phyloP scores from a whole-genome alignment of 2,797 vertebrate genomes.

The Leptodactylus fallax region DNA sequence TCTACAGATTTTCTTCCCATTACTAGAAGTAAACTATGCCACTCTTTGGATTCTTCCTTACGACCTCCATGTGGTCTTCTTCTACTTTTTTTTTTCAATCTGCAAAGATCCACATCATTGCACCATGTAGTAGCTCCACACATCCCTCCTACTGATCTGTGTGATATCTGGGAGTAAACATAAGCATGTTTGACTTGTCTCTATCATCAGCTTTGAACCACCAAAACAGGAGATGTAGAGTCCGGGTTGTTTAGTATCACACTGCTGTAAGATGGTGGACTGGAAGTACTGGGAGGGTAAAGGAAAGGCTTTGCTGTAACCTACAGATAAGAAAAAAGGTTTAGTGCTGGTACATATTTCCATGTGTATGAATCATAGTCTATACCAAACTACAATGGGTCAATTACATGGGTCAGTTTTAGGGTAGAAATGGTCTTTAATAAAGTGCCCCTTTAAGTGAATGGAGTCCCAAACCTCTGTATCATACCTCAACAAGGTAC shows the following conservation, averaged over 20 bases:
- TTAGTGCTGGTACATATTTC: no score
- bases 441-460: no score
- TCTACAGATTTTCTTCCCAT: background rate
- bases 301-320: constrained; percentile 58
- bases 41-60: background rate
- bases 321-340: constrained; percentile 32
- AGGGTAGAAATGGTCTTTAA: background rate
- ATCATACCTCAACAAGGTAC: no score
- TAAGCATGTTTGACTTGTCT: background rate
- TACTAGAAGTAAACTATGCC: background rate
- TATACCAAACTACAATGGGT: background rate
- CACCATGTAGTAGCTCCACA: background rate
- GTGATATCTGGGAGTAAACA: background rate
- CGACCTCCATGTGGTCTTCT: background rate
- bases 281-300: constrained; percentile 54
- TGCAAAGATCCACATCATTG: background rate
- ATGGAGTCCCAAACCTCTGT: no score
- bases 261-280: constrained; percentile 57
- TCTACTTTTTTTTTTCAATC: background rate
- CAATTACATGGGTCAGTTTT: background rate
- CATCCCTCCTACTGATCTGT: background rate
- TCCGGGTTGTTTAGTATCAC: background rate
- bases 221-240: background rate
- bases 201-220: background rate
- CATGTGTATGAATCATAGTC: no score